These are phyloP conservation scores for Pogonocherus hispidulus DNA, from an alignment of 2,888 invertebrate genomes.

Conservation along the genomic window DNA sequence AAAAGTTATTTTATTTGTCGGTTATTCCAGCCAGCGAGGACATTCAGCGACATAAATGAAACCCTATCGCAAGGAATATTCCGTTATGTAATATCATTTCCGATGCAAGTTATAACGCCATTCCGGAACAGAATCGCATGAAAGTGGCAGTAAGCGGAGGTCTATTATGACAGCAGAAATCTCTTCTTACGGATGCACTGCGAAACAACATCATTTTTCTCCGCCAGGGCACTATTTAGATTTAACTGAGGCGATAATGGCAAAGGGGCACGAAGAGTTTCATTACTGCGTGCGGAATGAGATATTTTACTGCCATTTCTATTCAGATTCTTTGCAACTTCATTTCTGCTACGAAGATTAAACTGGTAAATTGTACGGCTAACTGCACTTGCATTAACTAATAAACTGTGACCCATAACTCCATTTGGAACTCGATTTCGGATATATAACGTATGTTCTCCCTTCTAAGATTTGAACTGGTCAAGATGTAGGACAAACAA, in stretches of 20 bases:
- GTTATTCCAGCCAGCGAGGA: not conserved
- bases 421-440: no score
- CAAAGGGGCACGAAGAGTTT: not conserved
- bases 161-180: constrained; percentile 34
- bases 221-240: constrained; percentile 11
- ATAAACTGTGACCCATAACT: no score
- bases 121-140: constrained; percentile 35
- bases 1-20: not conserved
- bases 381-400: no score
- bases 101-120: constrained; percentile 40
- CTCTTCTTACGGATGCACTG: constrained; percentile 21
- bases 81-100: constrained; percentile 36
- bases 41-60: constrained; percentile 11
- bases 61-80: constrained; percentile 9
- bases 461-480: no score
- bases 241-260: constrained; percentile 8
- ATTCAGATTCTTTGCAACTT: not conserved
- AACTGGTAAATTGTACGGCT: no score
- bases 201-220: constrained; percentile 12
- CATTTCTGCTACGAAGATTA: not conserved
- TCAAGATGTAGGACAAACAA: no score
- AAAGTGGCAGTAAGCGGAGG: constrained; percentile 34
- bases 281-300: constrained; percentile 6
- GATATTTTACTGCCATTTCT: constrained; percentile 7
- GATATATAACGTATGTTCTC: no score